Evolutionary conservation across 2,113 vertebrate genomes (phyloP), one percentile per base, ranked within the genome.

Genomic region (Pterocles burchelli): DNA sequence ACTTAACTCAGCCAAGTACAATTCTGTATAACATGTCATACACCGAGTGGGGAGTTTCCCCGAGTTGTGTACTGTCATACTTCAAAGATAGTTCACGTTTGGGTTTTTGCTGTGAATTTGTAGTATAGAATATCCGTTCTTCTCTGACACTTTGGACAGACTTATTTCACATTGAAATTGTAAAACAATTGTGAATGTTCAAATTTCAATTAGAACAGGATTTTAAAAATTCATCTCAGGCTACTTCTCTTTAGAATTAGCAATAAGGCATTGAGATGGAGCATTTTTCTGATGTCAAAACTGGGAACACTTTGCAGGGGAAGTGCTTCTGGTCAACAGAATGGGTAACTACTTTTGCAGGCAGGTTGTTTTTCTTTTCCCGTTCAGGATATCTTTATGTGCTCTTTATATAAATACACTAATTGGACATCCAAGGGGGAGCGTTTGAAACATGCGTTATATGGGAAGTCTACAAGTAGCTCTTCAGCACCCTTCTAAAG

Each of bases 1-100:
- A 26, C 43, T 71, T 67, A 14, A 43, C 31, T 67, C 28, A 52
- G 10, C 31, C 0, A 0, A 45, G 12, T 34, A 38, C 9, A 3
- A 7, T 34, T 46, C 52, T 38, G 9, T n/a, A 29, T 78, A 43
- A 65, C 17, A 4, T 10, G 41, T 33, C 75, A 86, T 41, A 14
- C 38, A 29, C 2, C 0, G 1, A 17, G 7, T 63, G 28, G 14
- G 52, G 21, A 45, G 33, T 46, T 28, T 57, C 15, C 46, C 38
- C 73, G 36, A 16, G 14, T 4, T 41, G 24, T 43, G 22, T 36
- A 11, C 38, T 79, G 1, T 29, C 45, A 5, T 65, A 18, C 6
- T 68, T 65, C 45, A 26, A 18, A 85, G 15, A 14, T 28, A 67
- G 25, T 68, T 85, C 36, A 63, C 18, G 15, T 79, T 85, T 43